Conservation (phyloP, 2,888 invertebrate genomes). For the Girardia tigrina region DNA sequence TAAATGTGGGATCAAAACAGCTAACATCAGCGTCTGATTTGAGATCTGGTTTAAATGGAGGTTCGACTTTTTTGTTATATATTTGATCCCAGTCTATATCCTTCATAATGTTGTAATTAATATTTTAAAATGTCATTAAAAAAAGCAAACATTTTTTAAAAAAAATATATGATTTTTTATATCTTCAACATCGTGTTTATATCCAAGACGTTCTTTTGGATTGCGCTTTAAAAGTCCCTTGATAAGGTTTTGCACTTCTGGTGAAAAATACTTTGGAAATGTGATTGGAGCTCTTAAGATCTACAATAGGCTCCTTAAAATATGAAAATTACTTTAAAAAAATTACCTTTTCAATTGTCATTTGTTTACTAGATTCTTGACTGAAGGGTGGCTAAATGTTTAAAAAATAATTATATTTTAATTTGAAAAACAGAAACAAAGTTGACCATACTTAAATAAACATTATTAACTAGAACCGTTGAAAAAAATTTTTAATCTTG, state of each 20-base stretch:
- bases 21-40: slow-evolving; percentile 30
- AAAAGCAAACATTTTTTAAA: slow-evolving; percentile 3
- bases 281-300: slow-evolving; percentile 25
- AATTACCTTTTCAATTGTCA: slow-evolving; percentile 31
- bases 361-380: slow-evolving; percentile 26
- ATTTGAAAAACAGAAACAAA: no score
- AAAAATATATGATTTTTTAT: slow-evolving; percentile 35
- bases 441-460: neutral
- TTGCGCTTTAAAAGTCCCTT: slow-evolving; percentile 33
- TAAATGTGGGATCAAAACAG: slow-evolving; percentile 32
- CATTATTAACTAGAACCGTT: neutral
- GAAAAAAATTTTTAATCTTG: neutral
- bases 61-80: slow-evolving; percentile 26
- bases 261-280: slow-evolving; percentile 32
- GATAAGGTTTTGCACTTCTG: slow-evolving; percentile 25
- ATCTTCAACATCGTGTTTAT: slow-evolving; percentile 35
- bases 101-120: neutral
- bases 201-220: slow-evolving; percentile 34
- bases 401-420: no score
- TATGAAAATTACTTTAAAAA: neutral
- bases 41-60: slow-evolving; percentile 36
- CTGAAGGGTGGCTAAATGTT: slow-evolving; percentile 30
- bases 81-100: slow-evolving; percentile 36
- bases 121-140: neutral
- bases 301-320: neutral